Conservation (phyloP, 2,888 invertebrate genomes). For the Monochamus alternatus region DNA sequence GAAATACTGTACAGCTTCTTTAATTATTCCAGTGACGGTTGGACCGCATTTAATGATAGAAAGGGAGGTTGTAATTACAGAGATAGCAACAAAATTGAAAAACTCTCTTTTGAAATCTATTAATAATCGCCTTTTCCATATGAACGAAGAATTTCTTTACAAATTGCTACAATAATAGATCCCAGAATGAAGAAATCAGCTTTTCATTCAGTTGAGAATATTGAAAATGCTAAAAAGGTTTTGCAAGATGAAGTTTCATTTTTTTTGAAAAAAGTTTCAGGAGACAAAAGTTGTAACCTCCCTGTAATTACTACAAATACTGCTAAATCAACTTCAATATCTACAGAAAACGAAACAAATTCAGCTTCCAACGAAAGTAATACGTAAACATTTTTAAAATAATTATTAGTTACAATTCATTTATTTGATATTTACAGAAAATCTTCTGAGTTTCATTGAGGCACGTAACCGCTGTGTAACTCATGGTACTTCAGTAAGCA, state of each 20-base stretch:
- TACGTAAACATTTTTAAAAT: too few species aligned
- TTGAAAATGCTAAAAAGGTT: background rate
- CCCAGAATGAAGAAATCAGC: background rate
- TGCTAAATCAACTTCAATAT: too few species aligned
- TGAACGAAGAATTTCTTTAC: background rate
- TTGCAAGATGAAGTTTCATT: background rate
- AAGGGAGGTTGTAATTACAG: background rate
- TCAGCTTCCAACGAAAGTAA: too few species aligned
- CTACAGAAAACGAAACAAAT: too few species aligned
- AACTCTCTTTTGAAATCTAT: background rate
- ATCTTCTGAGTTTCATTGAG: background rate
- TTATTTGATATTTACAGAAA: too few species aligned
- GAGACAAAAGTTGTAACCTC: too few species aligned
- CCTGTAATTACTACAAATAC: too few species aligned
- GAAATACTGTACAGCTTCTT: slow-evolving; percentile 1
- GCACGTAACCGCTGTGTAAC: background rate
- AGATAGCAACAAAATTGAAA: background rate
- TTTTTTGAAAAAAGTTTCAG: background rate
- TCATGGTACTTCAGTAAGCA: background rate
- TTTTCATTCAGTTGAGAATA: background rate
- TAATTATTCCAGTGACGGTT: slow-evolving; percentile 1
- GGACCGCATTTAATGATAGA: background rate
- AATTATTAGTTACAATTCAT: too few species aligned
- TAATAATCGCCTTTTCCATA: background rate
- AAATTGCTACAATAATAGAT: background rate